Percentiles rank a stretch among this genome's conserved stretches.
Evolutionary conservation across 2,888 invertebrate species (phyloP).

Genomic region (Stenolophus ochropezus): DNA sequence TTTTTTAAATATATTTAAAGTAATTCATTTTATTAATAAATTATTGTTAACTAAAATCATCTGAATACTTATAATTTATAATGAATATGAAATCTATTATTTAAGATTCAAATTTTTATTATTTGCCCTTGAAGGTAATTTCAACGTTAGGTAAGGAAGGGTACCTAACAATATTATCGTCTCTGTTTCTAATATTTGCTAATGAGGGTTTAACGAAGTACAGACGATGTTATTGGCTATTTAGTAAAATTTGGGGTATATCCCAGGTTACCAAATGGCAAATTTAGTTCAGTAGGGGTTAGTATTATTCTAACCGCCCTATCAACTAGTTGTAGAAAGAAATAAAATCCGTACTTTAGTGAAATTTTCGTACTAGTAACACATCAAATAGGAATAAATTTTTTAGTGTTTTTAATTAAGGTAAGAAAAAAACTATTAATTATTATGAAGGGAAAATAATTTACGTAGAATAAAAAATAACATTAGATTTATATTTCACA

Average conservation of each 20-base stretch:
- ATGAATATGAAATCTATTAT: too few species aligned
- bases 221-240: not conserved
- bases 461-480: too few species aligned
- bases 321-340: not conserved
- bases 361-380: too few species aligned
- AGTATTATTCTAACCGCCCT: not conserved
- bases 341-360: slow-evolving; percentile 9
- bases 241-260: not conserved
- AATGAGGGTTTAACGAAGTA: not conserved
- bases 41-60: too few species aligned
- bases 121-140: not conserved
- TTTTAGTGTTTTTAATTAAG: too few species aligned
- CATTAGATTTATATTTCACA: too few species aligned
- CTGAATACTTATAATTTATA: too few species aligned
- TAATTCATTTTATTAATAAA: too few species aligned
- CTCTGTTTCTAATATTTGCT: not conserved
- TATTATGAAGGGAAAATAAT: too few species aligned
- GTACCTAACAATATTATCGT: not conserved
- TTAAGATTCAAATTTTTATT: not conserved
- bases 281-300: not conserved
- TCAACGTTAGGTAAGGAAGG: not conserved
- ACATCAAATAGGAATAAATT: too few species aligned
- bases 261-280: not conserved
- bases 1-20: too few species aligned
- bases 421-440: too few species aligned